A percentile compares a stretch with the other conserved stretches of the same genome.
phyloP scores from a whole-genome alignment of 2,797 vertebrate species.

The Acrossocheilus wenchowensis region DNA sequence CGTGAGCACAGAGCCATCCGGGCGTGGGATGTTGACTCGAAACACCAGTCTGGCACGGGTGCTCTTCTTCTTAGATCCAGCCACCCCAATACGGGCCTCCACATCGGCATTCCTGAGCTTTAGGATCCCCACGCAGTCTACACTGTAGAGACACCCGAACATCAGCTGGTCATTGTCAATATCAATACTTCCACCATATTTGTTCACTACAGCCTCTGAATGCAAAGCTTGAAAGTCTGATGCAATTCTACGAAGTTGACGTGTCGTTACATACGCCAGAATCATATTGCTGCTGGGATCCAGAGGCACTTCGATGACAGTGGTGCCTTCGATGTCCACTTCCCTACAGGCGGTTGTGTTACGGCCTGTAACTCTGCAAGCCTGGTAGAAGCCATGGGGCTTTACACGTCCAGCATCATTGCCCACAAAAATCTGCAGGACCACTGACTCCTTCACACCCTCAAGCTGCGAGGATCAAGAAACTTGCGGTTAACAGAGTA shows the following conservation, averaged over 20 bases:
- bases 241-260: background rate
- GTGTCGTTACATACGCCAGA: conserved; percentile 85
- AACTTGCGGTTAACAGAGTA: conserved; percentile 18
- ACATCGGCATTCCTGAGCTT: conserved; percentile 98
- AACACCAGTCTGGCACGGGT: conserved; percentile 96
- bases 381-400: conserved; percentile 98
- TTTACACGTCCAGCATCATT: conserved; percentile 95
- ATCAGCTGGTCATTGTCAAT: conserved; percentile 12
- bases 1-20: conserved; percentile 91
- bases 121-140: conserved; percentile 97
- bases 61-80: conserved; percentile 98
- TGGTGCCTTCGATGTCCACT: conserved; percentile 95
- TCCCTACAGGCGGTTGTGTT: conserved; percentile 98
- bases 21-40: conserved; percentile 89
- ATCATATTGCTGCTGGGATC: conserved; percentile 95
- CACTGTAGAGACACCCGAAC: conserved; percentile 74
- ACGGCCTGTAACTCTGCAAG: conserved; percentile 94
- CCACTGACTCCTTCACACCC: conserved; percentile 91
- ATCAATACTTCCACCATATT: background rate
- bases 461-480: conserved; percentile 82
- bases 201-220: background rate
- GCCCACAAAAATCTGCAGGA: conserved; percentile 96
- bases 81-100: conserved; percentile 95
- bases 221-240: background rate
- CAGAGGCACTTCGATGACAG: conserved; percentile 94